Evolutionary conservation across 2,888 invertebrate genomes (phyloP).

Genomic region (Zhengitettix transpicula): DNA sequence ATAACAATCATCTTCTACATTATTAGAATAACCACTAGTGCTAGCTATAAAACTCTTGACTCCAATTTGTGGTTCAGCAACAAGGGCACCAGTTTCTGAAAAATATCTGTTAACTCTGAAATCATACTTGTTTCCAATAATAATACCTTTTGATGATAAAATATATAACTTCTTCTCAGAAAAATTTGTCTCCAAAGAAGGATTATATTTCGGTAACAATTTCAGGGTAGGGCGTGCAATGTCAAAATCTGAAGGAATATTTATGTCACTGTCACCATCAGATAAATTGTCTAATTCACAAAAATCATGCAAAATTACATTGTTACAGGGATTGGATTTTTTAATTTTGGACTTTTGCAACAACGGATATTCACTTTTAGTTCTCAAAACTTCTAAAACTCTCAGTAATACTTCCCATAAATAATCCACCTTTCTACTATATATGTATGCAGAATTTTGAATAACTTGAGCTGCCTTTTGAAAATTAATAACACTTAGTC

Average conservation of each 20-base stretch:
- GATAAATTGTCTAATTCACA: no score
- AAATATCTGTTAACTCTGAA: neutral
- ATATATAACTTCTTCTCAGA: neutral
- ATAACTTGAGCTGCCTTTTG: neutral
- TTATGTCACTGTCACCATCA: no score
- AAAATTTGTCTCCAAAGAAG: neutral
- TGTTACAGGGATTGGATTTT: no score
- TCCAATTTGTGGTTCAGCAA: neutral
- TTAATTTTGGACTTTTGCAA: no score
- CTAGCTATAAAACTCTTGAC: neutral
- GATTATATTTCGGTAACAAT: neutral
- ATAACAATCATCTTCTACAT: neutral
- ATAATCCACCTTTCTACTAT: neutral
- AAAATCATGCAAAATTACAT: no score
- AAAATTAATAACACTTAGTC: neutral
- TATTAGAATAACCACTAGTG: neutral
- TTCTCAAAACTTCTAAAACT: no score
- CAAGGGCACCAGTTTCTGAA: neutral
- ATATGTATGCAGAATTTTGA: neutral
- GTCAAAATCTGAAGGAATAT: no score
- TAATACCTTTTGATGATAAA: neutral
- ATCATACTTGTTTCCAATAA: neutral
- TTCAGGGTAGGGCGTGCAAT: no score
- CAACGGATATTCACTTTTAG: no score
- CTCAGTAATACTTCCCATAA: neutral